Conservation (phyloP, 2,113 vertebrate species). For the Aleadryas rufinucha region DNA sequence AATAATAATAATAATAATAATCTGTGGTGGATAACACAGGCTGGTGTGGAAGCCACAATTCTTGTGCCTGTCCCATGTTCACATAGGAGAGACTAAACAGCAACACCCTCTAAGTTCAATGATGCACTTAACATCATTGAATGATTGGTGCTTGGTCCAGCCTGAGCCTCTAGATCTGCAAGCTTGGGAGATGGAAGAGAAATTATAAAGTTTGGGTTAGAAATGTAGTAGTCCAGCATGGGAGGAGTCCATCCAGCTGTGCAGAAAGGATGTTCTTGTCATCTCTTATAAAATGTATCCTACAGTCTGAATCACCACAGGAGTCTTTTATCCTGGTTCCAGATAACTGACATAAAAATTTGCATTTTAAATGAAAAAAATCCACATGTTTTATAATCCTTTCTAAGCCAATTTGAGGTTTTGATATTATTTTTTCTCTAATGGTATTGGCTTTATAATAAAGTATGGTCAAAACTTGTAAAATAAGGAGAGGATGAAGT, state of each 20-base stretch:
- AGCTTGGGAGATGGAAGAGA: not conserved
- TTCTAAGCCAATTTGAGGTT: slow-evolving; percentile 19
- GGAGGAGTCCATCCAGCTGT: not conserved
- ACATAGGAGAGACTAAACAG: fast-evolving
- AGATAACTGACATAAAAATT: slow-evolving; percentile 38
- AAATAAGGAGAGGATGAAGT: slow-evolving; percentile 15
- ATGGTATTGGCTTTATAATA: slow-evolving; percentile 10
- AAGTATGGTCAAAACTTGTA: not conserved
- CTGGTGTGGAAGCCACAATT: not conserved
- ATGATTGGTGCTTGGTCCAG: not conserved
- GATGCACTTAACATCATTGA: not conserved
- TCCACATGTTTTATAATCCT: not conserved
- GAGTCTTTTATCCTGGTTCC: not conserved
- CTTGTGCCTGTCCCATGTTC: not conserved
- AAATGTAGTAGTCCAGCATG: not conserved
- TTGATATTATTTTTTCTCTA: not conserved
- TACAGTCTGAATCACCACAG: slow-evolving; percentile 5
- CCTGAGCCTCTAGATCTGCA: not conserved
- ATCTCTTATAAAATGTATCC: not conserved
- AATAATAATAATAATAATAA: not conserved
- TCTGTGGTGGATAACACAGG: fast-evolving
- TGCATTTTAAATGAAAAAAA: slow-evolving; percentile 26
- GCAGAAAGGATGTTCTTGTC: not conserved
- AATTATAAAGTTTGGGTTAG: not conserved
- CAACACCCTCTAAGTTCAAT: fast-evolving